phyloP scores from a whole-genome alignment of 2,113 vertebrate species.

The Gnathonemus echidnorhynchus region DNA sequence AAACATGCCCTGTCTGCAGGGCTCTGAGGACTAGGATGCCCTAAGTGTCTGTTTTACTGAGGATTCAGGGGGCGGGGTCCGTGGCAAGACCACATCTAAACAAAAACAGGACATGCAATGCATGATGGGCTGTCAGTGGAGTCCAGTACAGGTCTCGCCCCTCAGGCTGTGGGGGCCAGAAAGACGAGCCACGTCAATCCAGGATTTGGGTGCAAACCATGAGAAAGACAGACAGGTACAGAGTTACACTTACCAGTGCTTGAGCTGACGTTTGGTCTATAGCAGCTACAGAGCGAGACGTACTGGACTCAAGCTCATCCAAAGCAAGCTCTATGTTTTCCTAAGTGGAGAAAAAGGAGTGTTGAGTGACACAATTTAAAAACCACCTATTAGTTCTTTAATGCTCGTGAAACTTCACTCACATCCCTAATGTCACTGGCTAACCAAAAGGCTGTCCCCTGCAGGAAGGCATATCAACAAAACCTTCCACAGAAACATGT shows the following conservation, averaged over 20 bases:
- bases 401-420: background rate
- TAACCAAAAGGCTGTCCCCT: background rate
- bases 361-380: constrained; percentile 44
- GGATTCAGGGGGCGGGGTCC: background rate
- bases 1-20: background rate
- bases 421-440: background rate
- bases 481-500: background rate
- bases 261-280: constrained; percentile 89
- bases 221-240: background rate
- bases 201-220: background rate
- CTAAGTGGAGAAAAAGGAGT: constrained; percentile 65
- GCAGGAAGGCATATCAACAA: background rate
- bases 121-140: background rate
- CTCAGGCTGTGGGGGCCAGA: background rate
- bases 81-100: background rate
- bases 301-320: constrained; percentile 79
- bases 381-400: constrained; percentile 26
- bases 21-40: background rate
- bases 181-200: background rate
- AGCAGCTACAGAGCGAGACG: constrained; percentile 73
- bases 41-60: background rate
- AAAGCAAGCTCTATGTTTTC: constrained; percentile 91
- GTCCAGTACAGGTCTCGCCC: background rate
- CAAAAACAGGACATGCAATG: background rate
- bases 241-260: constrained; percentile 78